Evolutionary conservation across 2,113 vertebrate species (phyloP).

Genomic region (Pteropus alecto): DNA sequence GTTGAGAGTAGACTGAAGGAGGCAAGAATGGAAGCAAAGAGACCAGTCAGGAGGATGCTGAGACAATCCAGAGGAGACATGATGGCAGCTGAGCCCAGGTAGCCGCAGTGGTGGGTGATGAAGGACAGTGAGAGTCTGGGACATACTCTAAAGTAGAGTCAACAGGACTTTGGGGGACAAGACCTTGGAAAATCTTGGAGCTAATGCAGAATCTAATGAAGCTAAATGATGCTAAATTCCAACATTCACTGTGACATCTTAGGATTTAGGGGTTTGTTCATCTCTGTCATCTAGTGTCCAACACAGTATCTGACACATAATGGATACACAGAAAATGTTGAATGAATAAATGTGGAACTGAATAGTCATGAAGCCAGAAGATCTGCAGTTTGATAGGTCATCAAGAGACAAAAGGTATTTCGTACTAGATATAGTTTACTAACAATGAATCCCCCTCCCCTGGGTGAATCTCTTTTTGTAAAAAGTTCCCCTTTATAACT

Average conservation of each 20-base stretch:
- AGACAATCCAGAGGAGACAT: background rate
- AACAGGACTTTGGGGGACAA: background rate
- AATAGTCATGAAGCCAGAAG: background rate
- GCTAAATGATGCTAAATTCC: background rate
- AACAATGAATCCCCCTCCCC: background rate
- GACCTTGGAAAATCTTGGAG: background rate
- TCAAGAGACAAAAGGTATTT: background rate
- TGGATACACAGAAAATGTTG: background rate
- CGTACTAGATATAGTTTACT: background rate
- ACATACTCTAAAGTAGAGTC: background rate
- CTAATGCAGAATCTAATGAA: background rate
- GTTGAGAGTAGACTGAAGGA: background rate
- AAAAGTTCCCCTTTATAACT: background rate
- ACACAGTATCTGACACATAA: background rate
- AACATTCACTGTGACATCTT: background rate
- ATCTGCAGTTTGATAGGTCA: background rate
- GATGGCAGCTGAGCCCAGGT: background rate
- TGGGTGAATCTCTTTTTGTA: conserved; percentile 22
- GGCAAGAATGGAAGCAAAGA: background rate
- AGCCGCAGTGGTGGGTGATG: background rate
- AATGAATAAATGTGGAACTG: background rate
- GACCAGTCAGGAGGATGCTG: background rate
- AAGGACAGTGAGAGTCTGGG: background rate
- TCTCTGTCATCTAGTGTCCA: background rate
- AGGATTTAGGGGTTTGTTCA: background rate